Conservation (phyloP, 2,888 invertebrate genomes). For the Lycocerus yunnanus region DNA sequence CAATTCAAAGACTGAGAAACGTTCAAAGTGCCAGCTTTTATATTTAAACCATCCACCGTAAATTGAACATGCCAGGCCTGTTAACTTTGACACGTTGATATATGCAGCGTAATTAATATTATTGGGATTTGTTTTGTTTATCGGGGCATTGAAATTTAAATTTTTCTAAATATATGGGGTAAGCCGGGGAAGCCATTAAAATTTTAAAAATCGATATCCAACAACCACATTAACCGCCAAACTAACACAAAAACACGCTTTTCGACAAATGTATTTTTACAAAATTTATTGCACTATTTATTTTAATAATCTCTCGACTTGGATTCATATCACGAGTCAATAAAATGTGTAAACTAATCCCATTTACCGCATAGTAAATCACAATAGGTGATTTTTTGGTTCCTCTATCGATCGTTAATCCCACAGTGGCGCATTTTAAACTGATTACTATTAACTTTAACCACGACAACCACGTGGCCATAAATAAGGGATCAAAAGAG, state of each 20-base stretch:
- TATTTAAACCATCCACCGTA: slow-evolving; percentile 27
- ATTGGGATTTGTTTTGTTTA: slow-evolving; percentile 49
- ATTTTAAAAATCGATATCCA: background rate
- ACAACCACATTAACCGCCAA: background rate
- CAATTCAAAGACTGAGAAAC: slow-evolving; percentile 28
- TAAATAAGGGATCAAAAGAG: too few species aligned
- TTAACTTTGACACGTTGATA: slow-evolving; percentile 43
- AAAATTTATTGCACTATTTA: background rate
- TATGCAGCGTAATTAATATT: slow-evolving; percentile 49
- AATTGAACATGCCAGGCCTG: slow-evolving; percentile 33
- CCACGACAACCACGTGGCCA: background rate
- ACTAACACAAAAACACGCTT: background rate
- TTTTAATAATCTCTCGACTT: background rate
- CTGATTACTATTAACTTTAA: background rate
- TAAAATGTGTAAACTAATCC: background rate
- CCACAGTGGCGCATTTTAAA: background rate
- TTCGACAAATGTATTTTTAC: background rate
- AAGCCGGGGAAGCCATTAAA: background rate
- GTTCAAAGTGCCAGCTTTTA: slow-evolving; percentile 22
- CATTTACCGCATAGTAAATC: background rate
- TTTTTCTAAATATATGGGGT: background rate
- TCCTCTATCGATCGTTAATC: background rate
- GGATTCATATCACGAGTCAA: slow-evolving; percentile 1
- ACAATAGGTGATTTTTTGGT: background rate
- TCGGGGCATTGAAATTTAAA: slow-evolving; percentile 15